Evolutionary conservation across 2,888 invertebrate genomes (phyloP).

Genomic region (Oscheius sp.): DNA sequence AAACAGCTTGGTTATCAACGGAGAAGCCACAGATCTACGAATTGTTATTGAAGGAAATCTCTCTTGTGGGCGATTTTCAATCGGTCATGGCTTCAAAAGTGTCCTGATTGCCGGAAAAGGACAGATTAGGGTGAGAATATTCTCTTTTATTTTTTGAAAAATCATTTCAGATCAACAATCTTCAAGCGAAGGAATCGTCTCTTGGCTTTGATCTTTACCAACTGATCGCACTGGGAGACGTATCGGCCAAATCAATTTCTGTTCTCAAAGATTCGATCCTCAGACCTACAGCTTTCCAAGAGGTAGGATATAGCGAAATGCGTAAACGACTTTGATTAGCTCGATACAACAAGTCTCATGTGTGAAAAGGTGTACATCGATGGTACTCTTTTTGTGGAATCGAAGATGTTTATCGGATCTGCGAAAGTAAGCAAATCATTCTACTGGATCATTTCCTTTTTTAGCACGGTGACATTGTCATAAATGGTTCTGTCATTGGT

Average conservation of each 20-base stretch:
- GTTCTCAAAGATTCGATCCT: conserved; percentile 51
- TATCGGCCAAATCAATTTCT: conserved; percentile 40
- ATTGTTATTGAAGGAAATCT: conserved; percentile 32
- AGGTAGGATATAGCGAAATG: not conserved
- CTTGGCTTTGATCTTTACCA: conserved; percentile 48
- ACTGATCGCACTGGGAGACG: conserved; percentile 41
- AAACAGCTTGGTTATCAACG: conserved; percentile 30
- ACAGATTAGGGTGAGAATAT: conserved; percentile 21
- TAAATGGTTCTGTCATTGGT: conserved; percentile 51
- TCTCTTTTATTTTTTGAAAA: not conserved
- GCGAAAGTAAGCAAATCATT: conserved; percentile 12
- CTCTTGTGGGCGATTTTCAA: conserved; percentile 20
- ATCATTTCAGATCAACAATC: conserved; percentile 22
- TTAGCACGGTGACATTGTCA: conserved; percentile 31
- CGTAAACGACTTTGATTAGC: not conserved
- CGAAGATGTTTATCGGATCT: conserved; percentile 45
- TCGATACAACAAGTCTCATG: conserved; percentile 44
- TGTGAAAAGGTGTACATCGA: conserved; percentile 47
- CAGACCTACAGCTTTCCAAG: conserved; percentile 34
- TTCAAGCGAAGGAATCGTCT: conserved; percentile 31
- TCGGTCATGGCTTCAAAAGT: conserved; percentile 8
- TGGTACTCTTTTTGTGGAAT: conserved; percentile 50
- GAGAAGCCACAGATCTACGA: conserved; percentile 20
- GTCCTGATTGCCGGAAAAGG: conserved; percentile 28
- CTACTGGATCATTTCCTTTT: not conserved